These are phyloP conservation scores for Semnopithecus entellus DNA, from an alignment of 2,113 vertebrate genomes.

Conservation along the genomic window DNA sequence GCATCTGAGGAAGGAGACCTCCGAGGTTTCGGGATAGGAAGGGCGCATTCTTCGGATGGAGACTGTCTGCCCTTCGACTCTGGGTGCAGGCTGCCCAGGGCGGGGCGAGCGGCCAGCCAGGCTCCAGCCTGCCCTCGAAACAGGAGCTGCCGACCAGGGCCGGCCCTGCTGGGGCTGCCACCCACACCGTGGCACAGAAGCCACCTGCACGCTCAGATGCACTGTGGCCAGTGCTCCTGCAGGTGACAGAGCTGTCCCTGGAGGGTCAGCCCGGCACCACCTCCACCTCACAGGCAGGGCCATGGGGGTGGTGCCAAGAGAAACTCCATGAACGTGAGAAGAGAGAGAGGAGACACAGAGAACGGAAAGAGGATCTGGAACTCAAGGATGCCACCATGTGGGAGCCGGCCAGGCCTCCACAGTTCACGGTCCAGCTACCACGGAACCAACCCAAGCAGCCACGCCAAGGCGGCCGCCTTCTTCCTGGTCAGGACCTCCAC, in stretches of 20 bases:
- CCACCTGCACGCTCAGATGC: not conserved
- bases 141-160: not conserved
- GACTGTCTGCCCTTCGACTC: not conserved
- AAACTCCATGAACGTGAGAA: rapidly evolving
- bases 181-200: not conserved
- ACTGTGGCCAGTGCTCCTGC: not conserved
- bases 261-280: rapidly evolving
- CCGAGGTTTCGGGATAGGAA: no score
- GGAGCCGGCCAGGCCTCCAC: rapidly evolving
- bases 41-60: not conserved
- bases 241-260: no score
- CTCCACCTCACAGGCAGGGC: not conserved
- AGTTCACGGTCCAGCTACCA: rapidly evolving
- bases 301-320: rapidly evolving
- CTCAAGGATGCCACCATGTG: not conserved
- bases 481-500: rapidly evolving
- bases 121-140: not conserved
- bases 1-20: not conserved
- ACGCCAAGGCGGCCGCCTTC: no score
- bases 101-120: not conserved
- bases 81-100: no score
- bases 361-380: not conserved
- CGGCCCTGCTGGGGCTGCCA: not conserved
- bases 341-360: not conserved
- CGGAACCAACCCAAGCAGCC: not conserved